Evolutionary conservation across 1,140 invertebrate genomes (phyloP).

Genomic region (Pseudomyrmex concolor): DNA sequence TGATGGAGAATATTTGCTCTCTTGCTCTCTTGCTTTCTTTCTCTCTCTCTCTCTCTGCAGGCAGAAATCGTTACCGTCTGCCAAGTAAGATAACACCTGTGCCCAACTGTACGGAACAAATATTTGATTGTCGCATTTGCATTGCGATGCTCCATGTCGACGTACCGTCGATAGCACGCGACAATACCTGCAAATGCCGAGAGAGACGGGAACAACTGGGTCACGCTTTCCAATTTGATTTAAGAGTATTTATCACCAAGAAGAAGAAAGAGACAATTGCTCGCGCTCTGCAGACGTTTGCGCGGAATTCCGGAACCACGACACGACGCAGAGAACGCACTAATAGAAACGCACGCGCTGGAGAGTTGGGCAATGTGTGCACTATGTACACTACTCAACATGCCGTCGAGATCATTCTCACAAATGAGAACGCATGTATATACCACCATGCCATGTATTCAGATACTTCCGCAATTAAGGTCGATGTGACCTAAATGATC

Average conservation of each 20-base stretch:
- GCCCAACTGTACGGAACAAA: slow-evolving; percentile 16
- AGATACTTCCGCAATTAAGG: slow-evolving; percentile 8
- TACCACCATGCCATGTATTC: neutral
- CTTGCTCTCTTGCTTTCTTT: no score
- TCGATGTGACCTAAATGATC: neutral
- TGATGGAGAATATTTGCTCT: neutral
- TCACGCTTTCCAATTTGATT: slow-evolving; percentile 65
- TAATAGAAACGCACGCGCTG: slow-evolving; percentile 22
- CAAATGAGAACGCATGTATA: slow-evolving; percentile 23
- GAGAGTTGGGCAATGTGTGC: slow-evolving; percentile 3
- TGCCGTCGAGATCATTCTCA: slow-evolving; percentile 35
- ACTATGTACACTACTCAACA: slow-evolving; percentile 23
- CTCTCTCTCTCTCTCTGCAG: neutral
- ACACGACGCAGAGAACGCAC: neutral
- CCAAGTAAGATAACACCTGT: slow-evolving; percentile 39
- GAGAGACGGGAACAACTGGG: slow-evolving; percentile 53
- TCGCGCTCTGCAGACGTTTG: neutral
- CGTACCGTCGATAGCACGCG: neutral
- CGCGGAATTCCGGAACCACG: slow-evolving; percentile 28
- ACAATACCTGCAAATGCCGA: neutral
- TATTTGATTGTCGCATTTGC: slow-evolving; percentile 36
- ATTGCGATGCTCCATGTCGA: slow-evolving; percentile 18
- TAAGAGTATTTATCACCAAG: slow-evolving; percentile 45
- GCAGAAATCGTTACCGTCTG: slow-evolving; percentile 1
- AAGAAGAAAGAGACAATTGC: slow-evolving; percentile 38